Percentiles rank a stretch among this genome's conserved stretches.
These are phyloP conservation scores for Onychomys arenicola DNA, from an alignment of 2,797 vertebrate genomes.

Conservation along the genomic window DNA sequence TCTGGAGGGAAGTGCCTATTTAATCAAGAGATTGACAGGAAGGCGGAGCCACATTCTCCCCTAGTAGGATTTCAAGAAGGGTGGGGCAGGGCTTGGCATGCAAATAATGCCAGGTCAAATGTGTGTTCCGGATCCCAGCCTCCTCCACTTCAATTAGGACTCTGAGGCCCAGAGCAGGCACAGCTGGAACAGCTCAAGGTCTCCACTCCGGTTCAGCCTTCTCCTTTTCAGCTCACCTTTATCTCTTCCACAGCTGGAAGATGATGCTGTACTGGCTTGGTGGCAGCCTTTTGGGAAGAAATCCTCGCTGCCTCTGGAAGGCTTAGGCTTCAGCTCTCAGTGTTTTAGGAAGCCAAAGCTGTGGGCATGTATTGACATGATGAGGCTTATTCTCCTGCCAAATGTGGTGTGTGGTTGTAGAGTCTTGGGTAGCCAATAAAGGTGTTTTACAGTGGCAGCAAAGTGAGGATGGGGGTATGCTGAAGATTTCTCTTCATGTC, in stretches of 20 bases:
- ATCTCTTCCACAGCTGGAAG: background rate
- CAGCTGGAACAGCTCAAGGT: background rate
- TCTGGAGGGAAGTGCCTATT: constrained; percentile 64
- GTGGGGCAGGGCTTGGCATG: constrained; percentile 31
- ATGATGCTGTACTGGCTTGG: background rate
- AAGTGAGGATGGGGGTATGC: background rate
- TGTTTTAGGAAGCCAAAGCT: background rate
- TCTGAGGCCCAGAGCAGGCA: background rate
- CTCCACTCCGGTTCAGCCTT: background rate
- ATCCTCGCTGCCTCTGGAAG: background rate
- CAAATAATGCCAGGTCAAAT: background rate
- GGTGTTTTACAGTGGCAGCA: background rate
- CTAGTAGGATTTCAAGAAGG: constrained; percentile 80
- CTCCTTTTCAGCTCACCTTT: background rate
- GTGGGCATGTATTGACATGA: background rate
- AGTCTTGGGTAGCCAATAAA: background rate
- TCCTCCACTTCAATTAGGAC: background rate
- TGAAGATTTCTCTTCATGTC: background rate
- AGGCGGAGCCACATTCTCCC: constrained; percentile 79
- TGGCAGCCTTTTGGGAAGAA: background rate
- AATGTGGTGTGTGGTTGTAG: background rate
- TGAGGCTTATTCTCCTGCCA: background rate
- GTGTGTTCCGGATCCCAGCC: background rate
- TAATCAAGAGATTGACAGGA: constrained; percentile 77
- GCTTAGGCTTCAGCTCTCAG: background rate